These are phyloP conservation scores for Mus pahari DNA, from an alignment of 2,113 vertebrate genomes.

Conservation along the genomic window DNA sequence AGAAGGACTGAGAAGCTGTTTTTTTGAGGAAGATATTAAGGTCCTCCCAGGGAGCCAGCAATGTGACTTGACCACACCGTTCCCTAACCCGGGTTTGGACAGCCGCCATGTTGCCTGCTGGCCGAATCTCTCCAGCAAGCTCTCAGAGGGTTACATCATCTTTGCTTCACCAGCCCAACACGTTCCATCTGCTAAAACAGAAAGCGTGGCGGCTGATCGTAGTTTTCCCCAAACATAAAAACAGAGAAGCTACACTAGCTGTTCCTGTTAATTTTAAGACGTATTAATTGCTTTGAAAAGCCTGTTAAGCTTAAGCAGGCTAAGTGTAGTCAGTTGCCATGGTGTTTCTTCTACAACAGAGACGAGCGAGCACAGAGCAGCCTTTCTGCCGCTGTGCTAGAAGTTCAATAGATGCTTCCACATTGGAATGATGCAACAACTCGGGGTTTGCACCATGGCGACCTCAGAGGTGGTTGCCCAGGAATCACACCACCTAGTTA, in stretches of 20 bases:
- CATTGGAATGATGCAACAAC: neutral
- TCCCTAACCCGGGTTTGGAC: slow-evolving; percentile 54
- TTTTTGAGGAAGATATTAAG: neutral
- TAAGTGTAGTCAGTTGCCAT: neutral
- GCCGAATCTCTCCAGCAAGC: slow-evolving; percentile 15
- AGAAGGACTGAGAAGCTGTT: slow-evolving; percentile 37
- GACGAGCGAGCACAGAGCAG: neutral
- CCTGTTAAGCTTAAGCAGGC: neutral
- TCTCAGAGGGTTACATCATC: slow-evolving; percentile 60
- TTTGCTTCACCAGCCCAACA: neutral
- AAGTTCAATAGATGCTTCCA: neutral
- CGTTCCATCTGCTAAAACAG: slow-evolving; percentile 67
- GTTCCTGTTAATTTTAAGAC: slow-evolving; percentile 39
- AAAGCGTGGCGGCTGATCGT: slow-evolving; percentile 17
- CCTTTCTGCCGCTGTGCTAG: neutral
- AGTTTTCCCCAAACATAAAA: slow-evolving; percentile 34
- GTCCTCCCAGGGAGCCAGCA: slow-evolving; percentile 58
- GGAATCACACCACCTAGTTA: neutral
- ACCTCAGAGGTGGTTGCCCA: neutral
- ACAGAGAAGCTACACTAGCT: neutral
- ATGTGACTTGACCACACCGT: slow-evolving; percentile 55
- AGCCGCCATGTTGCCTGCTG: slow-evolving; percentile 26
- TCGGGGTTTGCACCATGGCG: neutral
- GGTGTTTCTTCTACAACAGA: slow-evolving; percentile 1
- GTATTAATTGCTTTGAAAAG: neutral